Evolutionary conservation across 2,113 vertebrate species (phyloP), one percentile per base, ranked within the genome.

Genomic region (Mormyrus iriodes): DNA sequence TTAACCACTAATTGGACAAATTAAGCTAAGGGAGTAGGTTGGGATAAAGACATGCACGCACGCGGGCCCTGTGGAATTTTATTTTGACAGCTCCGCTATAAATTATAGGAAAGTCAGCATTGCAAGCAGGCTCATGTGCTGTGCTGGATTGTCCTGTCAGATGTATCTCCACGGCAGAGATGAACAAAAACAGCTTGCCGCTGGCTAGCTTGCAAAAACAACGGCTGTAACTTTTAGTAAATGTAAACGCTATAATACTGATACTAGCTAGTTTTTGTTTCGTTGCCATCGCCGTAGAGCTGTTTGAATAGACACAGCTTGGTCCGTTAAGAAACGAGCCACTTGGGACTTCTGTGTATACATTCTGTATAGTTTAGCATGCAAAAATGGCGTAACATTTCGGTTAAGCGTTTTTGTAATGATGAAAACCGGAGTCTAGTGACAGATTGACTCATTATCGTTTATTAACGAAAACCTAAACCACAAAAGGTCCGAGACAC

Each of bases 1-100:
- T 52, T 86, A 55, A 39, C 51, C 24, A 10, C 27, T 86, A 86
- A 86, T 86, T 86, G 85, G 51, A 31, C 51, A 39, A 86, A 86
- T 86, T 86, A 55, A 55, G 51, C 27, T 27, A 53, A 49, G 85
- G 31, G 51, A 86, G 31, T 19, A 12, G 52, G 51, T 53, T 86
- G 27, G 12, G 13, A 31, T n/a, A 13, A 35, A 35, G 53, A 86
- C n/a, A 86, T 55, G n/a, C 48, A 31, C 55, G 27, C 21, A 46
- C 48, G 35, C 10, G 27, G 15, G 21, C 85, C 51, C 48, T 13
- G n/a, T 2, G 85, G 49, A 53, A 86, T 55, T 35, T 35, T 2
- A 19, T 65, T 86, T n/a, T 86, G 85, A 86, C 85, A 86, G 49
- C 21, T 4, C 15, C 10, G 85, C n/a, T 84, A 24, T 84, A 84